These are phyloP conservation scores for Tragulus kanchil DNA, from an alignment of 2,113 vertebrate genomes.

Conservation along the genomic window DNA sequence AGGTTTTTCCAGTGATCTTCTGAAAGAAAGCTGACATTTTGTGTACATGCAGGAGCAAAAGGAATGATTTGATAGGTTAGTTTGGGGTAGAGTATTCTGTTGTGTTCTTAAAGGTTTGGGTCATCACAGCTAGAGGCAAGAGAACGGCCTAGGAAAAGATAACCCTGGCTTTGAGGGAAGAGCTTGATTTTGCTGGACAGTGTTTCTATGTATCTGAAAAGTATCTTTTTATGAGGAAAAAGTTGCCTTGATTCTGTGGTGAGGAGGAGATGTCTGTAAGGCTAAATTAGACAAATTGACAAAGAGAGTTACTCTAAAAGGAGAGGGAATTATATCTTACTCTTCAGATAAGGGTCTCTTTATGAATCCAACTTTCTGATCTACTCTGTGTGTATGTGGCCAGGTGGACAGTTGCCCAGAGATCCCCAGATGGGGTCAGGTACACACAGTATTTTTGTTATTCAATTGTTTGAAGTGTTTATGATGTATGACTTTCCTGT, in stretches of 20 bases:
- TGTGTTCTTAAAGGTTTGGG: conserved; percentile 46
- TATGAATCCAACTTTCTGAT: not conserved
- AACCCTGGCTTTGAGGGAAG: not conserved
- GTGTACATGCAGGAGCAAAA: not conserved
- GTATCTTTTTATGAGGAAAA: not conserved
- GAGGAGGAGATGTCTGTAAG: not conserved
- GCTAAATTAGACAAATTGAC: not conserved
- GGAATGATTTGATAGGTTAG: not conserved
- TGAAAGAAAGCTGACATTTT: conserved; percentile 41
- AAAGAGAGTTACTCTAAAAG: not conserved
- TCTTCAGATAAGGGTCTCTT: not conserved
- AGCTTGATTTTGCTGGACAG: not conserved
- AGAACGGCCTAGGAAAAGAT: not conserved
- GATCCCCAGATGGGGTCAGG: not conserved
- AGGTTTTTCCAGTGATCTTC: not conserved
- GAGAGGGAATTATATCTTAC: not conserved
- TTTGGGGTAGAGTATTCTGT: not conserved
- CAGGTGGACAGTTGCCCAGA: not conserved
- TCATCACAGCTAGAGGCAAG: not conserved
- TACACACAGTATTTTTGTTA: fast-evolving
- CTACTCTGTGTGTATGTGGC: not conserved
- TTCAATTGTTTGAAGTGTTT: not conserved
- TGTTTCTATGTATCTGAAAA: not conserved
- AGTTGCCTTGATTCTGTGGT: not conserved
- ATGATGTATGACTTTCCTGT: not conserved